Base-by-base conservation (phyloP, 2,888 invertebrate species). In the Tetragonula carbonaria region DNA sequence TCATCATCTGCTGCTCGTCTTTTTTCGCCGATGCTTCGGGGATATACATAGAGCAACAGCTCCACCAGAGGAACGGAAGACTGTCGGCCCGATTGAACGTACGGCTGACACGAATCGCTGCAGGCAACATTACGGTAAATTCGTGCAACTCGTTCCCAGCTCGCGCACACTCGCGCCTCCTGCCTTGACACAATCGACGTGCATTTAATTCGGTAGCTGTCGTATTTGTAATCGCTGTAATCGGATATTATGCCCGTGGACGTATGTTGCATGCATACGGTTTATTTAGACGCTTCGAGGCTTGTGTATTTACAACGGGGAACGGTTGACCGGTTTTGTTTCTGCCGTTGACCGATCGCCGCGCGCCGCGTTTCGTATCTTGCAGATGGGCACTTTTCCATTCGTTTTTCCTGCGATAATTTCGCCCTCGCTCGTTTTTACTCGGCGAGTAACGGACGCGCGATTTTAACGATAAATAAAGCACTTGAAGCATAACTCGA, bases 1-100 rank as follows among this genome's bases (percentile, higher is more conserved):
- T 84, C 85, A 75, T 84, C 84, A 68, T 74, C 55, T 70, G n/a
- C n/a, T 59, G 71, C 33, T 85, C 74, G 82, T 75, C 84, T 84
- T 84, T 84, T 85, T 84, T 66, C 84, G 18, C 45, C 18, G 23
- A 70, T 28, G 67, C 33, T 72, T 51, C 65, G 50, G 68, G 73
- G 63, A 74, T 33, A 74, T 51, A 57, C 71, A 53, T 63, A 71
- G 45, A 45, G 74, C 59, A 71, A 55, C 71, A 14, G 51, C 62
- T 50, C 28, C 55, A 28, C 21, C 33, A 45, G 67, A 72, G 82
- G 33, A 80, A 75, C 83, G 83, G 45, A 82, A 83, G 82, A 82
- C 83, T 77, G 83, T 83, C 77, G 77, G 53, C 21, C 68, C 82
- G 83, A 77, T 82, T 68, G 68, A 72, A 45, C 45, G 33, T 3